Evolutionary conservation across 2,113 vertebrate species (phyloP).

Genomic region (Thamnaconus septentrionalis): DNA sequence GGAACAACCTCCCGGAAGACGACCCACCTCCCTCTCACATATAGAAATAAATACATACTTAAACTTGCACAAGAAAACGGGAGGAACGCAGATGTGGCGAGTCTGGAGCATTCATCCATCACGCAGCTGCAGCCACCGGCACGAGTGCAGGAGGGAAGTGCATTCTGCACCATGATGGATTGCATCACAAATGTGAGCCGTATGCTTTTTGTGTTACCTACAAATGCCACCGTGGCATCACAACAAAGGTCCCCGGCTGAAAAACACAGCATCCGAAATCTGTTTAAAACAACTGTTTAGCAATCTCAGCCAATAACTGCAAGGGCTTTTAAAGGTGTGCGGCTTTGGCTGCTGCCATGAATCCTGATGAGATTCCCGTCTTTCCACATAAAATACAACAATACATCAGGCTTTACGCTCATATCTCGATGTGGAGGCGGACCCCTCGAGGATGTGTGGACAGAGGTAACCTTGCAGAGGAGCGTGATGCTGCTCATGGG

Average conservation of each 20-base stretch:
- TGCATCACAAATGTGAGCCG: conserved; percentile 41
- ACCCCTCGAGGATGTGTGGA: conserved; percentile 16
- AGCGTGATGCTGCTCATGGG: conserved; percentile 31
- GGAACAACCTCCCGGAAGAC: conserved; percentile 19
- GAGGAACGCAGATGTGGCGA: conserved; percentile 4
- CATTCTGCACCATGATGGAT: conserved; percentile 37
- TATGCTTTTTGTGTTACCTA: conserved; percentile 27
- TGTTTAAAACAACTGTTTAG: conserved; percentile 37
- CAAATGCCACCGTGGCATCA: conserved; percentile 22
- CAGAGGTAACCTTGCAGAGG: conserved; percentile 26
- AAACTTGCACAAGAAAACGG: not conserved
- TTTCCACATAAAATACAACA: conserved; percentile 34
- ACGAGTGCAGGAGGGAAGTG: conserved; percentile 3
- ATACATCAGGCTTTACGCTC: conserved; percentile 13
- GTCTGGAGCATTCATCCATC: conserved; percentile 53
- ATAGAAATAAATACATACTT: conserved; percentile 20
- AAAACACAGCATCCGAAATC: conserved; percentile 20
- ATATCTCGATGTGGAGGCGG: conserved; percentile 5
- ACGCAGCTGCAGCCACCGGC: conserved; percentile 25
- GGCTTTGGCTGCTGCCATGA: conserved; percentile 29
- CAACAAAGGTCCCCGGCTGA: conserved; percentile 23
- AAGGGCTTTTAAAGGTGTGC: conserved; percentile 18
- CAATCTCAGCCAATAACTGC: conserved; percentile 38
- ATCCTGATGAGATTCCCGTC: conserved; percentile 35
- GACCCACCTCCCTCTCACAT: conserved; percentile 23